A percentile compares a stretch with the other conserved stretches of the same genome.
Evolutionary conservation across 2,888 invertebrate species (phyloP).

Genomic region (Lasioglossum calceatum): DNA sequence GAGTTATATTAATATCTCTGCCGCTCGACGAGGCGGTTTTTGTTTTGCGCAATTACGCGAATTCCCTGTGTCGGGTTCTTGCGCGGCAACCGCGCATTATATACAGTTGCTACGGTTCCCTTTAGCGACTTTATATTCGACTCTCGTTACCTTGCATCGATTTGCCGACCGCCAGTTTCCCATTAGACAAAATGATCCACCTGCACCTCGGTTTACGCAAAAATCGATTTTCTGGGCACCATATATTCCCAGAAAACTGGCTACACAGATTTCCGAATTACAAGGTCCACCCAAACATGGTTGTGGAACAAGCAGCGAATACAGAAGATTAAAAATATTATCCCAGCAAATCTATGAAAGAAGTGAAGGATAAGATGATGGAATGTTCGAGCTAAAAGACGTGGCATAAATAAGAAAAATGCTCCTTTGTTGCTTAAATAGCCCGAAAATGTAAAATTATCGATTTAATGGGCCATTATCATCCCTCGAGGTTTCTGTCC

Average conservation of each 20-base stretch:
- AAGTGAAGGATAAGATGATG: too few species aligned
- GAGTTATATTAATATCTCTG: conserved; percentile 17
- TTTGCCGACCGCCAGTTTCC: background rate
- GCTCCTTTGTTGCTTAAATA: background rate
- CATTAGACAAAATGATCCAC: background rate
- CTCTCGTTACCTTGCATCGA: background rate
- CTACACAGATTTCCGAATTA: too few species aligned
- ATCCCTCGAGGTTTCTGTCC: background rate
- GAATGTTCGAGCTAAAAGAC: too few species aligned
- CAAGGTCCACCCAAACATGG: too few species aligned
- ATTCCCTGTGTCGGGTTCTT: background rate
- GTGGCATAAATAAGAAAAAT: background rate
- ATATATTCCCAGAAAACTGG: too few species aligned
- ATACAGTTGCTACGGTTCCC: background rate
- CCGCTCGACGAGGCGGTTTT: background rate
- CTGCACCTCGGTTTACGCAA: background rate
- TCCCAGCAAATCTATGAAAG: too few species aligned
- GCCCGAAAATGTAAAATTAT: background rate
- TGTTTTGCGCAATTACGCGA: conserved; percentile 28
- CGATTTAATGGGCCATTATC: background rate
- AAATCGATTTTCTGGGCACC: background rate
- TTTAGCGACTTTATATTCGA: background rate
- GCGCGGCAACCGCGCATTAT: background rate
- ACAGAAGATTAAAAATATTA: too few species aligned
- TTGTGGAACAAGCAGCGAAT: too few species aligned